Percentiles rank a stretch among this genome's conserved stretches.
Conservation (phyloP, 64 coral and sea anemone species). For the Montipora capricornis region DNA sequence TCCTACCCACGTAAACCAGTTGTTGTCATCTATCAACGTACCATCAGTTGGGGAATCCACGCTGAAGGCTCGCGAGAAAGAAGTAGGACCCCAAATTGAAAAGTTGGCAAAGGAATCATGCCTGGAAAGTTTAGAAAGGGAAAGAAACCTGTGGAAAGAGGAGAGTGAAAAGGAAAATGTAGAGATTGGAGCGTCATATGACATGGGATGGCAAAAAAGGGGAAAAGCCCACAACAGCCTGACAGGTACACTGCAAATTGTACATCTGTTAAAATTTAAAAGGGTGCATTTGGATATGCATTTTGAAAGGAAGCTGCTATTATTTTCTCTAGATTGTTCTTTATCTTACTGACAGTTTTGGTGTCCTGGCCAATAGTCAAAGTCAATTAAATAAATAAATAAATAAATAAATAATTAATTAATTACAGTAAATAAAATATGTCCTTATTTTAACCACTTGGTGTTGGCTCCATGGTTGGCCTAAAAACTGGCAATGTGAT, state of each 20-base stretch:
- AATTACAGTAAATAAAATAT: no score
- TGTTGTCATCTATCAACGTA: no score
- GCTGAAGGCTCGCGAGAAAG: slow-evolving; percentile 35
- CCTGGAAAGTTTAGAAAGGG: background rate
- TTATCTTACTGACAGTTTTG: background rate
- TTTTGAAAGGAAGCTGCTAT: no score
- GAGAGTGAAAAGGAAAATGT: background rate
- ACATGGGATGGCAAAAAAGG: slow-evolving; percentile 64
- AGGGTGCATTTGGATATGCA: no score
- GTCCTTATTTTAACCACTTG: background rate
- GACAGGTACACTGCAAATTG: slow-evolving; percentile 34
- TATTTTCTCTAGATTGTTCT: no score
- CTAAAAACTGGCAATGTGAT: slow-evolving; percentile 49
- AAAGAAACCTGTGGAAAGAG: slow-evolving; percentile 23
- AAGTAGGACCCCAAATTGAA: slow-evolving; percentile 45
- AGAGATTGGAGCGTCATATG: slow-evolving; percentile 39
- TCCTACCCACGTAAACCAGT: no score
- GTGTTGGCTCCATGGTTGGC: slow-evolving; percentile 43
- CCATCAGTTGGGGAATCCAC: no score
- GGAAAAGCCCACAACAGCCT: slow-evolving; percentile 57
- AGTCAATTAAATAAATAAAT: slow-evolving; percentile 1
- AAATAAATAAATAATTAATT: no score
- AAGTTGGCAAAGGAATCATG: slow-evolving; percentile 32
- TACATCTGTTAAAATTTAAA: no score
- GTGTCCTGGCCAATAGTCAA: slow-evolving; percentile 29